Evolutionary conservation across 2,797 vertebrate species (phyloP).

Genomic region (Propithecus perrieri): DNA sequence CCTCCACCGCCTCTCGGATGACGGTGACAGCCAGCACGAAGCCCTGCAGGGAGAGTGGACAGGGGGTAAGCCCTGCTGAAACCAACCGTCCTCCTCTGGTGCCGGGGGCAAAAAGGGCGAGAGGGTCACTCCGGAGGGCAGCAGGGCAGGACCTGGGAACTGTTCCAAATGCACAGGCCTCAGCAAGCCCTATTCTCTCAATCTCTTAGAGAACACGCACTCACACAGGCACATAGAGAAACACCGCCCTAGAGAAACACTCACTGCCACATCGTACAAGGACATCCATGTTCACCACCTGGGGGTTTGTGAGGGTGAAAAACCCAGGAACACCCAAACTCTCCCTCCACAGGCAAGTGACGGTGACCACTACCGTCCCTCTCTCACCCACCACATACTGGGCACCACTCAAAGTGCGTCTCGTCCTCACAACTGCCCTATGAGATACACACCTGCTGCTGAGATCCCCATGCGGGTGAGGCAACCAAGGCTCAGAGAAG

Average conservation of each 20-base stretch:
- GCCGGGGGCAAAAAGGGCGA: neutral
- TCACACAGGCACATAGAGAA: neutral
- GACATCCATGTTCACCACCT: accelerated
- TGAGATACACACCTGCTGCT: accelerated
- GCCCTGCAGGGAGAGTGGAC: constrained; percentile 85
- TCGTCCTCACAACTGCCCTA: neutral
- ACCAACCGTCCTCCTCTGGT: neutral
- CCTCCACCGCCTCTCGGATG: constrained; percentile 96
- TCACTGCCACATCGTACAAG: accelerated
- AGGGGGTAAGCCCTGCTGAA: neutral
- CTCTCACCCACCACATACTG: accelerated
- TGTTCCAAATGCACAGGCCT: accelerated
- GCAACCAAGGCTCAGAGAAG: neutral
- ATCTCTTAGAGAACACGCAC: neutral
- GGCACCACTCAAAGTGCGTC: accelerated
- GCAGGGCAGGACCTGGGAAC: neutral
- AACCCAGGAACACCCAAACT: neutral
- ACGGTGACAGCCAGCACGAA: constrained; percentile 96
- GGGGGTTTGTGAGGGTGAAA: neutral
- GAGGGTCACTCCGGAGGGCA: neutral
- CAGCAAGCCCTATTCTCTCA: neutral
- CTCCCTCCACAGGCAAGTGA: neutral
- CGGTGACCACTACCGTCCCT: accelerated
- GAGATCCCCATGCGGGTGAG: accelerated
- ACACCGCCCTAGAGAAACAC: neutral